These are phyloP conservation scores for Copsychus sechellarum DNA, from an alignment of 2,113 vertebrate species.

Conservation along the genomic window DNA sequence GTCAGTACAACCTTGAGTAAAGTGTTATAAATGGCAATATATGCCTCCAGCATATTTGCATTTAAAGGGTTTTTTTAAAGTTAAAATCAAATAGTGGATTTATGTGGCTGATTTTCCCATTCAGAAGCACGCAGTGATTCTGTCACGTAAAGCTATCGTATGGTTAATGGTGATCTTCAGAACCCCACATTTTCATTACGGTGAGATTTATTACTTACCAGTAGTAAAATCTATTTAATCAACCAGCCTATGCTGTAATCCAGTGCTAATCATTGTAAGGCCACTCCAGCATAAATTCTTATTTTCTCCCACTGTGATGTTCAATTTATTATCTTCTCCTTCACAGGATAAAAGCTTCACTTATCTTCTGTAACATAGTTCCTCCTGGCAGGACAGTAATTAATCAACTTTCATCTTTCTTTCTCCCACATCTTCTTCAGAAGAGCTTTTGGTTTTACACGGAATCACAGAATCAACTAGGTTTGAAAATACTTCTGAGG, in stretches of 20 bases:
- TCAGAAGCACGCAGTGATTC: not conserved
- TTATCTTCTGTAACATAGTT: not conserved
- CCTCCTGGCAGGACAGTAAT: not conserved
- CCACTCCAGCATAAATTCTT: not conserved
- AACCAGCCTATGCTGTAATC: not conserved
- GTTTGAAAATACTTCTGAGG: not conserved
- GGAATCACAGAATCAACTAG: not conserved
- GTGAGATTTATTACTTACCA: constrained; percentile 8
- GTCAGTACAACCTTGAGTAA: constrained; percentile 28
- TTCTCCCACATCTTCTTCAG: not conserved
- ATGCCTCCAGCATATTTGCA: constrained; percentile 31
- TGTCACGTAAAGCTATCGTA: not conserved
- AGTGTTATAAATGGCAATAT: constrained; percentile 10
- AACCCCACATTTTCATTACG: not conserved
- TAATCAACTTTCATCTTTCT: not conserved
- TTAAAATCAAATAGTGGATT: constrained; percentile 32
- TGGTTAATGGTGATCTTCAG: constrained; percentile 22
- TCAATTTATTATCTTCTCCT: constrained; percentile 12
- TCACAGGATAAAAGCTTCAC: constrained; percentile 15
- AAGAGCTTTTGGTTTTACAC: not conserved
- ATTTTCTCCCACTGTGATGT: constrained; percentile 5
- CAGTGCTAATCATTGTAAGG: not conserved
- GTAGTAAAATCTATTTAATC: constrained; percentile 12
- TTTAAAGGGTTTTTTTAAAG: constrained; percentile 46
- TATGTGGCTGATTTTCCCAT: constrained; percentile 6